Evolutionary conservation across 2,797 vertebrate genomes (phyloP).

Genomic region (Phoebastria nigripes): DNA sequence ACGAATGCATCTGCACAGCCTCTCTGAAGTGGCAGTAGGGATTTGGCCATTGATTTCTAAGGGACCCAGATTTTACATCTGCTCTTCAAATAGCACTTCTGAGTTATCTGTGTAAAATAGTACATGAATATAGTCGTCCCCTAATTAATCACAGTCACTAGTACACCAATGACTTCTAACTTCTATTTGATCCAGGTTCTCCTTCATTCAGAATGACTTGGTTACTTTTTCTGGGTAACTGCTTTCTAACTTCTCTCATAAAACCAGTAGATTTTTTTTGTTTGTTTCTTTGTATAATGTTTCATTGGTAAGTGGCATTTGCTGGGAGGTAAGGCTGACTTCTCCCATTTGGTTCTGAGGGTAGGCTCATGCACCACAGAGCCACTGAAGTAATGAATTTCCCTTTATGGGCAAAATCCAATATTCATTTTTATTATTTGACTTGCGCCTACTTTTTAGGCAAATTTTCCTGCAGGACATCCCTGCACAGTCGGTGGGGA

Average conservation of each 20-base stretch:
- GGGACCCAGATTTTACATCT: not conserved
- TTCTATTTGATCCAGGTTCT: not conserved
- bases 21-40: not conserved
- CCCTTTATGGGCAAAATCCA: not conserved
- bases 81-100: not conserved
- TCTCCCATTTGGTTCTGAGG: not conserved
- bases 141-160: not conserved
- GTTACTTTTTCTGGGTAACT: not conserved
- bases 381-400: not conserved
- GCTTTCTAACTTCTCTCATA: not conserved
- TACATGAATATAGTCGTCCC: not conserved
- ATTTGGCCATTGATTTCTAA: not conserved
- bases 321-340: not conserved
- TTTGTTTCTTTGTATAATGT: not conserved
- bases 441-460: not conserved
- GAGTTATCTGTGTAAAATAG: not conserved
- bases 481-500: not conserved
- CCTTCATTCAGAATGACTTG: not conserved
- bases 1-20: rapidly evolving
- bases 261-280: not conserved
- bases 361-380: not conserved
- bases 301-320: not conserved
- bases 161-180: not conserved
- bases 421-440: not conserved
- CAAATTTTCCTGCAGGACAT: not conserved